phyloP scores from a whole-genome alignment of 2,888 invertebrate species.

The Unio pictorum region DNA sequence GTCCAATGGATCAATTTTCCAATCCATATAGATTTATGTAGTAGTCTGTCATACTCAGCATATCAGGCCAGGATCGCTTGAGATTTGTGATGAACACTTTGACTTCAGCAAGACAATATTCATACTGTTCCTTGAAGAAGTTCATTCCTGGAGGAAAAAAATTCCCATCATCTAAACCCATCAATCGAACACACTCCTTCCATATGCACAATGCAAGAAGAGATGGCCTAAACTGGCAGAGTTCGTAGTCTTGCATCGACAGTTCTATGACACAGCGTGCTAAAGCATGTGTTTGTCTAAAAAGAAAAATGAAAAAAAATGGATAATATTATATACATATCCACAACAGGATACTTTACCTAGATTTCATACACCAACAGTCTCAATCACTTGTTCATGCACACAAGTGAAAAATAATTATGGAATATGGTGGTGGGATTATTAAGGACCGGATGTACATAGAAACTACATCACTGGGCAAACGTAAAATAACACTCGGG shows the following conservation, averaged over 20 bases:
- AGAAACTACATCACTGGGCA: too few relatives aligned
- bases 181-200: slow-evolving; percentile 42
- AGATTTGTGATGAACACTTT: slow-evolving; percentile 42
- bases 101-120: slow-evolving; percentile 40
- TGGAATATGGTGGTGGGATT: too few relatives aligned
- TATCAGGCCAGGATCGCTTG: slow-evolving; percentile 36
- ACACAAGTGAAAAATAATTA: too few relatives aligned
- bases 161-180: slow-evolving; percentile 37
- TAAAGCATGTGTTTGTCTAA: slow-evolving; percentile 45
- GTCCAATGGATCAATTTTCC: neutral
- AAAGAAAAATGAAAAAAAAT: neutral
- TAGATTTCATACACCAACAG: too few relatives aligned
- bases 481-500: too few relatives aligned
- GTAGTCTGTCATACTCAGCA: slow-evolving; percentile 36
- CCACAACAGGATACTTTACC: neutral
- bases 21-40: slow-evolving; percentile 34
- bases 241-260: slow-evolving; percentile 54
- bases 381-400: too few relatives aligned
- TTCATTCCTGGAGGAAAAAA: slow-evolving; percentile 37
- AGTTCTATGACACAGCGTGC: slow-evolving; percentile 51
- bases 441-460: too few relatives aligned
- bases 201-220: slow-evolving; percentile 53
- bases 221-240: slow-evolving; percentile 54
- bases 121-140: slow-evolving; percentile 32
- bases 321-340: neutral